Base-by-base conservation (phyloP, 2,113 vertebrate genomes). In the Setophaga kirtlandii region DNA sequence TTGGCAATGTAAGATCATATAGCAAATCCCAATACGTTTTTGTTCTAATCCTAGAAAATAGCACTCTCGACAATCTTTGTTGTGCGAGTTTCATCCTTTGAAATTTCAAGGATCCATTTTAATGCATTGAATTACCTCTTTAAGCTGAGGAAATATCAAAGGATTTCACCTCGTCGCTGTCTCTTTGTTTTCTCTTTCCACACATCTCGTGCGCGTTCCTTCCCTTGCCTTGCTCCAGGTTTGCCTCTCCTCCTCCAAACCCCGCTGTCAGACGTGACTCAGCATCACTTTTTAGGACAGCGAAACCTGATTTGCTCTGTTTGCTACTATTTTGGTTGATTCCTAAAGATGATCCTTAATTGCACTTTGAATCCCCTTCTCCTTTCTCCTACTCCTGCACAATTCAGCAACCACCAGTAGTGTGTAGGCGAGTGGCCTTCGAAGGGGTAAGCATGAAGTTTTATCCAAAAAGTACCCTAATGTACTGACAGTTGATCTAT, bases 31-130 rank as follows among this genome's bases (percentile, higher is more conserved):
- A 75, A 27, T 83, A 75, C 82, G 1, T 96, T 96, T 96, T 90
- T 96, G 87, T 96, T 94, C 85, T 97, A 94, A 95, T 97, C 96
- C 84, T 94, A 80, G 91, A 95, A 96, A 94, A 96, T 85, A 94
- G 83, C 87, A 31, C 90, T 88, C 94, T 94, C 10, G 35, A 93
- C 88, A 75, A 78, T 96, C 96, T 97, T 96, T 97, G 94, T 95
- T 97, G 92, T 95, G 91, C 1, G 71, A 94, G 90, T 91, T 94
- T 95, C 90, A 96, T 93, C 95, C 93, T 97, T 97, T 97, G 96
- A 96, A 96, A 93, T 96, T 95, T 87, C 73, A 92, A 95, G 91
- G 64, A 96, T 81, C 88, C 78, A 30, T 83, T 94, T 94, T 91
- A 89, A 92, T 77, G 89, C 73, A 63, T 20, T 80, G 84, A 92